Evolutionary conservation across 2,797 vertebrate genomes (phyloP), one percentile per base, ranked within the genome.

Genomic region (Florisuga fusca): DNA sequence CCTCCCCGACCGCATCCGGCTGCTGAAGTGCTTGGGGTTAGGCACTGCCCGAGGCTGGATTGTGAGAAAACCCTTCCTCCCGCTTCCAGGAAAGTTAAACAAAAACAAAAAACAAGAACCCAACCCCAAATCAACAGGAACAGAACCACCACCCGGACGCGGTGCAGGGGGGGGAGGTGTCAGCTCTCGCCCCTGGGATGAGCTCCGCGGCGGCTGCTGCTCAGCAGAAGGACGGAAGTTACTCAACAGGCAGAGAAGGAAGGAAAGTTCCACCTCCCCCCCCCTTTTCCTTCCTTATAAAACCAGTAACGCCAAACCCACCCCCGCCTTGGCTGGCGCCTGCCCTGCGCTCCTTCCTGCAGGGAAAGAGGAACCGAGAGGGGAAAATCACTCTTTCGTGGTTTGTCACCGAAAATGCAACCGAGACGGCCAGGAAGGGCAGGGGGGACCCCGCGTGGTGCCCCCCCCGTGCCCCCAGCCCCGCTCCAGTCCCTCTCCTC

Each of bases 361-460:
- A 10, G 31, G n/a, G 7, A 55, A 58, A 11, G 33, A 43, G 38
- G n/a, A 50, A 36, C 5, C 0, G 10, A 22, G 43, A 64, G 34
- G 38, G 4, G 14, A 8, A 53, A 48, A 14, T 0, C 20, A 6
- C 3, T 1, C 12, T 9, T 4, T 0, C 1, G 1, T 1, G 15
- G 16, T 22, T 46, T 31, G 43, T 45, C 43, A 45, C 19, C 16
- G 43, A 19, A 45, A 45, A 45, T 17, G 16, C 17, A 45, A 9
- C 43, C 43, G 17, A 45, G 43, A 17, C 16, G 8, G 17, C 7
- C 43, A 45, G 43, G 46, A 46, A 21, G 20, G 3, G 18, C 29
- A 4, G 63, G 33, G 7, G 27, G n/a, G 51, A 2, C 53, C 4
- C 1, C 4, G 2, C 9, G 12, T 1, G 6, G 25, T 3, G 18